A percentile compares a stretch with the other conserved stretches of the same genome.
Evolutionary conservation across 1,140 invertebrate species (phyloP).

Genomic region (Metopolophium dirhodum): DNA sequence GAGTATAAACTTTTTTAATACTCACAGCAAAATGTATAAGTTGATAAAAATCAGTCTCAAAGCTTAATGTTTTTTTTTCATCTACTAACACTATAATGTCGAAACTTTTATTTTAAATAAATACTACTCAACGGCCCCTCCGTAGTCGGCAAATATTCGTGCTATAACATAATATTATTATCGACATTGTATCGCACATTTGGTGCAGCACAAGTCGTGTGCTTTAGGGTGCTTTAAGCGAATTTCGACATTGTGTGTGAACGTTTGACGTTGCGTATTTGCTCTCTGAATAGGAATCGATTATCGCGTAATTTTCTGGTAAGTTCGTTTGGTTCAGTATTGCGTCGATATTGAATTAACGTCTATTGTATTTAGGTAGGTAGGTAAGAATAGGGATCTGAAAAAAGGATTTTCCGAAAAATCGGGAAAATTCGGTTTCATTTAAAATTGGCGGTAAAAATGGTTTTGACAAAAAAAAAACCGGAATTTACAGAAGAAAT

Average conservation of each 20-base stretch:
- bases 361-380: not conserved
- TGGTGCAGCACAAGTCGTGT: not conserved
- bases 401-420: no score
- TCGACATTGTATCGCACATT: not conserved
- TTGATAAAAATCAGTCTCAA: conserved; percentile 6
- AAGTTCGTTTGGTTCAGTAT: not conserved
- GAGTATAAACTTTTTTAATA: not conserved
- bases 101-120: conserved; percentile 24
- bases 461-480: no score
- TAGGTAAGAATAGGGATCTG: no score
- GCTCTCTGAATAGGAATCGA: not conserved
- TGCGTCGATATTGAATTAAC: not conserved
- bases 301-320: not conserved
- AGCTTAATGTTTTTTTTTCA: conserved; percentile 14
- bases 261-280: not conserved
- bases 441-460: no score
- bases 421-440: no score
- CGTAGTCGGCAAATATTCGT: not conserved
- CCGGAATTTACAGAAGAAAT: no score
- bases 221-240: not conserved
- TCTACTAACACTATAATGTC: not conserved
- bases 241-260: not conserved
- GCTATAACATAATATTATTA: not conserved
- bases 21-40: not conserved
- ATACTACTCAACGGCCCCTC: not conserved